Evolutionary conservation across 2,797 vertebrate species (phyloP), one percentile per base, ranked within the genome.

Genomic region (Spatula clypeata): DNA sequence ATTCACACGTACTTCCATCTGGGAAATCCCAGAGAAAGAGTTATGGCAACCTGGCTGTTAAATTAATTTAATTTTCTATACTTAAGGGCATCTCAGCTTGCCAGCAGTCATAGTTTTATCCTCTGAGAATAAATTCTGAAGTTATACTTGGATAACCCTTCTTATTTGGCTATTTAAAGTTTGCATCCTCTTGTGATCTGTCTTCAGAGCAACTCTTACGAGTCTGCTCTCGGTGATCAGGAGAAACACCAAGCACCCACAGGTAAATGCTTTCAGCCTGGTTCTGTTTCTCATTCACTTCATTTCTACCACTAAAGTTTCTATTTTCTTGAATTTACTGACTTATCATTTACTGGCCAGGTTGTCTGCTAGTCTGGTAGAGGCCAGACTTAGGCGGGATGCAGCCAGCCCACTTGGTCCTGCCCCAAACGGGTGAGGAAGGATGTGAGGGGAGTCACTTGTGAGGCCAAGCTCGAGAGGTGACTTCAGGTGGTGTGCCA

Each of bases 111-210:
- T 0, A 0, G 16, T 79, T 94, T 89, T 76, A 87, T 76, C 60
- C 44, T 71, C 67, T 86, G 80, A 64, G 84, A 88, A 77, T 36
- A 91, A 92, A 67, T 83, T 85, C 86, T 82, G 11, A 49, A 90
- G n/a, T 67, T 85, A 61, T 49, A 34, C 36, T 90, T 87, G 44
- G 36, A 34, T 91, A 93, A 85, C 32, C 32, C 13, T 77, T 73
- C 82, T 87, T 90, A 91, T 85, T 71, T 87, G 54, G 36, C 80
- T 65, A 26, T 83, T 87, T 87, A 77, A 49, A 65, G 9, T 90
- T 88, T 90, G 24, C 54, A 72, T 86, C 47, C 13, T 77, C 57
- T 92, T 92, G 61, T 79, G 70, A 85, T n/a, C 27, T 0, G 0
- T 84, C 53, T 93, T 86, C 86, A 86, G 51, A 84, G 51, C 34